These are phyloP conservation scores for Ricordea florida DNA, from an alignment of 92 coral and sea anemone species.

Conservation along the genomic window DNA sequence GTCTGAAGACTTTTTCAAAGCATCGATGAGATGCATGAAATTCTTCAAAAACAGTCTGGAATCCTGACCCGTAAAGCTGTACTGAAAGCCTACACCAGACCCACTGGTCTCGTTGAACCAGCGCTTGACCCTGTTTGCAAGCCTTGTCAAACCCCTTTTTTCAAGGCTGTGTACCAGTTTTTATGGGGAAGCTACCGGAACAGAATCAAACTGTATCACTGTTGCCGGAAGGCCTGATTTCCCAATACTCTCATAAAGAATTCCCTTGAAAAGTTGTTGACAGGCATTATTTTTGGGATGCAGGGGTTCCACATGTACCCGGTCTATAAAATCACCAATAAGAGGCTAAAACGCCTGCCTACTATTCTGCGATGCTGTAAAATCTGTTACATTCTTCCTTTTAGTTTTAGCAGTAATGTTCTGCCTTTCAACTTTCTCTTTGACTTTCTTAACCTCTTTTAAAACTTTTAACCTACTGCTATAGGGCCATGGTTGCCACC, in stretches of 20 bases:
- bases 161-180: slow-evolving; percentile 35
- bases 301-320: slow-evolving; percentile 33
- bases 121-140: slow-evolving; percentile 31
- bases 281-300: slow-evolving; percentile 33
- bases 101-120: slow-evolving; percentile 50
- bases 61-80: slow-evolving; percentile 49
- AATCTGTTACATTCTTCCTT: slow-evolving; percentile 11
- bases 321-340: slow-evolving; percentile 22
- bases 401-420: slow-evolving; percentile 11
- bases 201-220: slow-evolving; percentile 29
- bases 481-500: slow-evolving; percentile 48
- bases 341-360: slow-evolving; percentile 50
- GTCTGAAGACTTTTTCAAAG: slow-evolving; percentile 19
- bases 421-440: slow-evolving; percentile 12
- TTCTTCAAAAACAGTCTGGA: slow-evolving; percentile 37
- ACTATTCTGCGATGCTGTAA: slow-evolving; percentile 16
- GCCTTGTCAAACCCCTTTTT: slow-evolving; percentile 28
- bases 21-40: slow-evolving; percentile 36
- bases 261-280: slow-evolving; percentile 26
- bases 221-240: slow-evolving; percentile 19
- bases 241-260: slow-evolving; percentile 32
- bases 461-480: slow-evolving; percentile 13
- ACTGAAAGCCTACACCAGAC: slow-evolving; percentile 18
- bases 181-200: slow-evolving; percentile 27
- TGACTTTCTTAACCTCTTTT: slow-evolving; percentile 19